Evolutionary conservation across 2,888 invertebrate species (phyloP), one percentile per base, ranked within the genome.

Genomic region (Orthosia cruda): DNA sequence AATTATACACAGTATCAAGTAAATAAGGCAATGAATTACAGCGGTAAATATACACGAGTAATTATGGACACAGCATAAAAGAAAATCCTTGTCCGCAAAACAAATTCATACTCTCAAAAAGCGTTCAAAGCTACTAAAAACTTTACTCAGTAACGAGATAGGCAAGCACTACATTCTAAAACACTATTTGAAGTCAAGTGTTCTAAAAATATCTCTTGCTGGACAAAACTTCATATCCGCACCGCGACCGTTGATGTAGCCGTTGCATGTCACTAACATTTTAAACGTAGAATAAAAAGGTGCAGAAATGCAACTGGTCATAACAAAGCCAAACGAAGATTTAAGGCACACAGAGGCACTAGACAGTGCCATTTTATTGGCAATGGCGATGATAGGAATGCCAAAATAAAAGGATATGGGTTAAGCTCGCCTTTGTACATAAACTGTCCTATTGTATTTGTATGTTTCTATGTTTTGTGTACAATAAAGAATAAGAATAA

Each of bases 201-300:
- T 23, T 86, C 72, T 71, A 73, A 84, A 79, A 81, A 73, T 69
- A 59, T 69, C 54, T 66, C 26, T 59, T n/a, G 55, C 68, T 69
- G 71, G 67, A 80, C 77, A 74, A 86, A 80, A 84, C 62, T 84
- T 88, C 87, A 87, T 86, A 84, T 84, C 87, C 82, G 75, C 58
- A 78, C 64, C 63, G 54, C 69, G 47, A 77, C 54, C 59, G 77
- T 63, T 80, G 67, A 69, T 73, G 84, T 82, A 84, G 84, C 87
- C 87, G 82, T 88, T 49, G 80, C 87, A 70, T 86, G 87, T 72
- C 80, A 82, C 71, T 59, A 59, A 65, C 81, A 80, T 77, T 77
- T 11, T 55, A 47, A 70, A 69, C 18, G 11, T 16, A 11, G 12
- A 32, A 55, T 47, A n/a, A 69, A 50, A 66, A 63, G 0, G 9